Evolutionary conservation across 2,797 vertebrate genomes (phyloP), one percentile per base, ranked within the genome.

Genomic region (Clarias fuscus): DNA sequence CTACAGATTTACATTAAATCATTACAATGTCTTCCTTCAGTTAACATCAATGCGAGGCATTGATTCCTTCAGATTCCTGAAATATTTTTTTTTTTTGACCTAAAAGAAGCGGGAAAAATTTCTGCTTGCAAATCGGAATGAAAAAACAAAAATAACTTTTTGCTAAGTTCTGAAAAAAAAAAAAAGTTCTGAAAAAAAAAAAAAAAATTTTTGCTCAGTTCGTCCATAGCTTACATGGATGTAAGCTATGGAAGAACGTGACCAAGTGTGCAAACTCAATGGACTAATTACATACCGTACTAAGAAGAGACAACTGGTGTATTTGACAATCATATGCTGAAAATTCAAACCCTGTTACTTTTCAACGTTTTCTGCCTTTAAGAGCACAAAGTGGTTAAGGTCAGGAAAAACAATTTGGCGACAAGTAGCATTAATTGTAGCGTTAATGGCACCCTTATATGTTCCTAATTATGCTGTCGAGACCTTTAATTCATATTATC

Each of bases 11-110:
- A 18, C 20, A 22, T 20, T 48, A 48, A 22, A 75, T 75, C 22
- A 53, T 53, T 53, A 27, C 24, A 75, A 17, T 76, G n/a, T 56
- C 24, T 7, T 53, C 14, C 15, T 53, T 53, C 24, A 24, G n/a
- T 27, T 56, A 27, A 76, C 17, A 58, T 77, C n/a, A 4, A 59
- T 33, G 53, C 3, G 18, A 75, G 5, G 96, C 96, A 94, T 93
- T 96, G 96, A 95, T 96, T 96, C 91, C 64, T 92, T 93, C 90
- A 92, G 94, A 96, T 97, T 96, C 95, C 95, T 96, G 93, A 95
- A 70, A 93, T 93, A 94, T 93, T 96, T 96, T 88, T 93, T 91
- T 93, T 96, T 88, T 93, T 91, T 93, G 90, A 90, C 90, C 95
- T 95, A 91, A 94, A 93, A 96, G 92, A 92, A 85, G 83, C 33